A percentile compares a stretch with the other conserved stretches of the same genome.
Conservation (phyloP, 2,888 invertebrate genomes). For the Orthosia cruda region DNA sequence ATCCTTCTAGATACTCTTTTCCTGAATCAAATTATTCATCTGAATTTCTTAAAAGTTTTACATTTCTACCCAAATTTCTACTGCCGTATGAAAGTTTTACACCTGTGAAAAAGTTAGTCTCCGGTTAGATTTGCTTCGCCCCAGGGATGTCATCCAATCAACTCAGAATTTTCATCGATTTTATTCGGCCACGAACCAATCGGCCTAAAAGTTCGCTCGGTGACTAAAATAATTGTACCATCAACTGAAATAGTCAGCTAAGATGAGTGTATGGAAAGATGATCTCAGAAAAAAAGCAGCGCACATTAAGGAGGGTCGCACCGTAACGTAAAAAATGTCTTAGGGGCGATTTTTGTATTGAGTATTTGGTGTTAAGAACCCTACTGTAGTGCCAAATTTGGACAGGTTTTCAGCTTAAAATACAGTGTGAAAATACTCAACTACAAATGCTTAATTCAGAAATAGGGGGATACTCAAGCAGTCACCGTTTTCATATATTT, state of each 20-base stretch:
- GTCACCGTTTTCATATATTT: neutral
- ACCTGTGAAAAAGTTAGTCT: constrained; percentile 22
- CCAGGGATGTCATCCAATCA: constrained; percentile 47
- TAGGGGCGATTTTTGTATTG: no score
- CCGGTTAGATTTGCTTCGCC: constrained; percentile 34
- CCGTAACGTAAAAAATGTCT: no score
- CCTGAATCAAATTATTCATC: neutral
- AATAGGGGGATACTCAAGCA: no score
- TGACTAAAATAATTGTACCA: constrained; percentile 2
- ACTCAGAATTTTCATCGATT: constrained; percentile 29
- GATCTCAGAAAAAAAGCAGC: no score
- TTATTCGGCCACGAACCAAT: constrained; percentile 30
- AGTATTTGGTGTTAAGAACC: no score
- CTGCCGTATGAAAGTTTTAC: neutral
- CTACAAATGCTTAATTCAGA: no score
- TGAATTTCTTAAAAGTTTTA: neutral
- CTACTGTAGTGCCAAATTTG: no score
- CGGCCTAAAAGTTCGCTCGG: neutral
- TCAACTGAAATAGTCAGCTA: neutral
- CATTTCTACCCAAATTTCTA: neutral
- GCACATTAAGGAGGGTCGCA: no score
- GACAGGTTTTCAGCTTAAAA: no score
- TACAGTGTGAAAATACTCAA: no score
- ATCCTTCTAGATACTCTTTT: no score
- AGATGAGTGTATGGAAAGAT: no score